Percentiles rank a stretch among this genome's conserved stretches.
These are phyloP conservation scores for Acinonyx jubatus DNA, from an alignment of 2,113 vertebrate species.

Conservation along the genomic window DNA sequence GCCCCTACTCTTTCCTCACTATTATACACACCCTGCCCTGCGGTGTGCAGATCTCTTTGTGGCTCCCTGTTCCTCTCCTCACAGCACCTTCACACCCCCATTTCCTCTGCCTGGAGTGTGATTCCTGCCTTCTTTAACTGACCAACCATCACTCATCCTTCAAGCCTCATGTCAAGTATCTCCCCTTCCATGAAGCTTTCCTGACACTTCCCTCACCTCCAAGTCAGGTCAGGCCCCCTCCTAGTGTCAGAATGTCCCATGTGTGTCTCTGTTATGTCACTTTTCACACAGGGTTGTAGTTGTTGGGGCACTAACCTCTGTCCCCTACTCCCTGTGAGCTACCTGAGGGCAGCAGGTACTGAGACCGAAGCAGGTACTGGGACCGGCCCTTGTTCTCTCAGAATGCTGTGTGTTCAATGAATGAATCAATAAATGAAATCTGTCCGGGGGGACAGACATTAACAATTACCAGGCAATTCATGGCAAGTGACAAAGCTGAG, in stretches of 20 bases:
- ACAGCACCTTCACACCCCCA: rapidly evolving
- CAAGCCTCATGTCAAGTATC: background rate
- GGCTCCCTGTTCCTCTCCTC: background rate
- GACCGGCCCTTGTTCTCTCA: background rate
- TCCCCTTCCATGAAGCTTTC: background rate
- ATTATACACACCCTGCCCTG: background rate
- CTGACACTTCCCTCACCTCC: background rate
- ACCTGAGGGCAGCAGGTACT: background rate
- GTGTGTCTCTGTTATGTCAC: background rate
- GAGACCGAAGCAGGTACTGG: background rate
- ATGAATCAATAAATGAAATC: background rate
- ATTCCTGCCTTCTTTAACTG: background rate
- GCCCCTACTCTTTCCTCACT: background rate
- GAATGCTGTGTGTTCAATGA: background rate
- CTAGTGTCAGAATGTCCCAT: background rate
- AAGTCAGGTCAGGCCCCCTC: background rate
- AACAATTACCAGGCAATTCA: background rate
- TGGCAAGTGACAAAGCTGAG: background rate
- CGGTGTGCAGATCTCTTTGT: background rate
- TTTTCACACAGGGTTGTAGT: background rate
- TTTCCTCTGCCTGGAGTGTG: background rate
- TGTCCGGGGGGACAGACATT: background rate
- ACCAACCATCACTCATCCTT: background rate
- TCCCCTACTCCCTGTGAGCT: background rate
- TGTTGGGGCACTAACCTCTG: background rate